A percentile compares a stretch with the other conserved stretches of the same genome.
These are phyloP conservation scores for Chlorocebus sabaeus DNA, from an alignment of 2,113 vertebrate genomes.

Conservation along the genomic window DNA sequence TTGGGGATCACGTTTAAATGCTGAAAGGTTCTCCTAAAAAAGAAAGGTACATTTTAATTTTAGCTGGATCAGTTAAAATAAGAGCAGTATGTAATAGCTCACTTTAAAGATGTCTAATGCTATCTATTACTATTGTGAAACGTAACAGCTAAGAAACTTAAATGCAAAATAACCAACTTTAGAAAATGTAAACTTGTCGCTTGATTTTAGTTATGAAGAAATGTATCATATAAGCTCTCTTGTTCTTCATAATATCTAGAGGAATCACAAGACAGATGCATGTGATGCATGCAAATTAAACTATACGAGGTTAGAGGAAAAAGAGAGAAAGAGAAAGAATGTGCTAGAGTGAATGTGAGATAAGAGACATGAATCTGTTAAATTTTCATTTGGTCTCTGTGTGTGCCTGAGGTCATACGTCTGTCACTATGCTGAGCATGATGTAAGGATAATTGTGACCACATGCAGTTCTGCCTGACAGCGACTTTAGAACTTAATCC, in stretches of 20 bases:
- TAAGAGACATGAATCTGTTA: background rate
- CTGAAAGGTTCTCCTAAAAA: slow-evolving; percentile 95
- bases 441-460: background rate
- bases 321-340: background rate
- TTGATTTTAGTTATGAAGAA: background rate
- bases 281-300: background rate
- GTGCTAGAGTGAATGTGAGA: background rate
- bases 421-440: background rate
- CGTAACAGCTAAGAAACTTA: background rate
- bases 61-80: slow-evolving; percentile 5
- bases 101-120: background rate
- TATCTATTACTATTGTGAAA: background rate
- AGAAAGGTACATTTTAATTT: slow-evolving; percentile 67
- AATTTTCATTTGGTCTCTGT: background rate
- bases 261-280: background rate
- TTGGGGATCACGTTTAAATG: slow-evolving; percentile 95
- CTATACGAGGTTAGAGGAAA: background rate
- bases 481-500: background rate
- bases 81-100: background rate
- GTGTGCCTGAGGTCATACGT: background rate
- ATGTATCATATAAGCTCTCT: background rate
- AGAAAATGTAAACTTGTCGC: slow-evolving; percentile 22
- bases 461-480: background rate
- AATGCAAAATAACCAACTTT: slow-evolving; percentile 26
- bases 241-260: background rate